Base-by-base conservation (phyloP, 1,140 invertebrate genomes). In the Cryptotermes secundus region DNA sequence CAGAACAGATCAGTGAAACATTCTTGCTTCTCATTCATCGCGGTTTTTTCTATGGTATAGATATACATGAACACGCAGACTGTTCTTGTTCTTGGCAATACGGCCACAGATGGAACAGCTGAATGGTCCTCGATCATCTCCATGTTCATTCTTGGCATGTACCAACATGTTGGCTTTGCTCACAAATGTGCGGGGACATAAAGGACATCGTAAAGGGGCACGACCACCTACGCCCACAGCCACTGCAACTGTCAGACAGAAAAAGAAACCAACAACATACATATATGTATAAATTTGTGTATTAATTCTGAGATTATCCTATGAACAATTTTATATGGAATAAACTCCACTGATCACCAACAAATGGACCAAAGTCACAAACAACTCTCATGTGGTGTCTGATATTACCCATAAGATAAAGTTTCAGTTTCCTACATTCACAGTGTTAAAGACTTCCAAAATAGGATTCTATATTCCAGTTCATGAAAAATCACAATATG, bases 111-210 rank as follows among this genome's bases (percentile, higher is more conserved):
- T 53, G 3, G 81, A 34, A 79, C 85, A 86, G 45, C 34, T 81
- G 80, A 86, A 86, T 35, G 85, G 85, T 34, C 85, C 85, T 31
- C 83, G 83, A 65, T 86, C 80, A 49, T 84, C 83, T 34, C 85
- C 85, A 80, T 86, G 85, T 38, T 82, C 84, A 53, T 86, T 86
- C 59, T 86, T 86, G 36, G 84, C 53, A 59, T 86, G 85, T 42
- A 72, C 80, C 19, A 79, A 83, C 26, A 85, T 83, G 65, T 85
- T 85, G 38, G 82, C 53, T 53, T 83, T 83, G 83, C 81, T 82
- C 12, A 45, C 38, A 26, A 82, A 82, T n/a, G 26, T 31, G 42
- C 53, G 42, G 81, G 31, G 36, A 53, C 81, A 82, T 31, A 38
- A 0, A 38, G 81, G 31, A 42, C 81, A 82, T 59, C 26, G 81